A percentile compares a stretch with the other conserved stretches of the same genome.
These are phyloP conservation scores for Cataglyphis albicans DNA, from an alignment of 2,888 invertebrate genomes.

Conservation along the genomic window DNA sequence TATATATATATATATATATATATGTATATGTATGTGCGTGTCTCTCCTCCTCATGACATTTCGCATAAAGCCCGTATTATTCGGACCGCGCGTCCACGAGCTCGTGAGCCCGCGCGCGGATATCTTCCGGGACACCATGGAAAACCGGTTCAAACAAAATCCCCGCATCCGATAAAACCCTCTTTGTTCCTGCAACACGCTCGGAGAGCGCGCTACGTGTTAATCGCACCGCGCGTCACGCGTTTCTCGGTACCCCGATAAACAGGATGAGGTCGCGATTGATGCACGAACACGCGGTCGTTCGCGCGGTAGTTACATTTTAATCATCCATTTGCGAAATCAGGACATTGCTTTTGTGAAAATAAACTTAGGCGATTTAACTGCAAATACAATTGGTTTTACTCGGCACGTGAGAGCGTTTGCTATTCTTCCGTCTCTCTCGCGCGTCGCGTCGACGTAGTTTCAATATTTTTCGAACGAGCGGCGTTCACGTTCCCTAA, in stretches of 20 bases:
- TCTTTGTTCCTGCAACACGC: slow-evolving; percentile 37
- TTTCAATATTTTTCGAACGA: slow-evolving; percentile 65
- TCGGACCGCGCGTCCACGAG: slow-evolving; percentile 24
- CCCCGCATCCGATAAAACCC: slow-evolving; percentile 46
- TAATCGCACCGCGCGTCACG: slow-evolving; percentile 32
- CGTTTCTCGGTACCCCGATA: slow-evolving; percentile 22
- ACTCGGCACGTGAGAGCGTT: slow-evolving; percentile 51
- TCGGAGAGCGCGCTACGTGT: slow-evolving; percentile 35
- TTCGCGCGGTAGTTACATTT: slow-evolving; percentile 73
- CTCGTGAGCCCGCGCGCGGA: slow-evolving; percentile 8
- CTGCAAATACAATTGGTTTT: slow-evolving; percentile 78
- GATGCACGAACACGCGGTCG: slow-evolving; percentile 59
- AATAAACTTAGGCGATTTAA: slow-evolving; percentile 74
- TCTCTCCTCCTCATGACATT: slow-evolving; percentile 29
- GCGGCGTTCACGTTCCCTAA: slow-evolving; percentile 34
- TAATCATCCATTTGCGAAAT: slow-evolving; percentile 76
- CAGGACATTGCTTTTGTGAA: slow-evolving; percentile 63
- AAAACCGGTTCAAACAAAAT: slow-evolving; percentile 26
- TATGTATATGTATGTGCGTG: background rate
- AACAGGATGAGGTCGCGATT: slow-evolving; percentile 34
- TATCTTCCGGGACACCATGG: slow-evolving; percentile 34
- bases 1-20: too few species aligned
- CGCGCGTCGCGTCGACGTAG: background rate
- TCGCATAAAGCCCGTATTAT: slow-evolving; percentile 40
- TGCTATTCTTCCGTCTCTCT: slow-evolving; percentile 6